Base-by-base conservation (phyloP, 2,113 vertebrate genomes). In the Furnarius figulus region DNA sequence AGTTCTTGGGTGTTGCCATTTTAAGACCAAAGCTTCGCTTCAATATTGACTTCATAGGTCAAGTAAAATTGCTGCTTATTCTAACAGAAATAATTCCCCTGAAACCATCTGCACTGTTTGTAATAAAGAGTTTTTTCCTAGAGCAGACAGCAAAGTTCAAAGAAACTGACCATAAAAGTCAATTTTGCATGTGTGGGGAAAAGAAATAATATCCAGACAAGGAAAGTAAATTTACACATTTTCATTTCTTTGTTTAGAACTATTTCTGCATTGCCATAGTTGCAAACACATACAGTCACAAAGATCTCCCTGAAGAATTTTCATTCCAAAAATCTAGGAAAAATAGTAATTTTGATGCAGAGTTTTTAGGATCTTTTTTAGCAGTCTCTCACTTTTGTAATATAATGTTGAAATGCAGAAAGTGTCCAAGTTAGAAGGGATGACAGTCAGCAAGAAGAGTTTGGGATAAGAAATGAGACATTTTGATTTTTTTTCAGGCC, bases 41-140 rank as follows among this genome's bases (percentile, higher is more conserved):
- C 59, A 62, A 16, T 94, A 83, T 80, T 88, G 59, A 83, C 59
- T 93, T 90, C 67, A 77, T 80, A 92, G 83, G 83, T 88, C 79
- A 94, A 74, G 42, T 76, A 86, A 96, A 95, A 96, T 92, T 94
- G 72, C 65, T 93, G 59, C 50, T 88, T 93, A 74, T 90, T 94
- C 46, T 88, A 86, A 88, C 40, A 79, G 90, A 88, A 93, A 50
- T 93, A 84, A 86, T 95, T 93, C 72, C 79, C 72, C 72, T 88
- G 79, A 63, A 94, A 74, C 59, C 55, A 74, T 93, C 79, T 86
- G 28, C 23, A 42, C 42, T 90, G 67, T 80, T 93, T 74, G 70
- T 80, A 58, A 70, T 49, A 62, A 35, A 50, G 56, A 47, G 23
- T 11, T 58, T 85, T 87, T 94, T 88, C 50, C 63, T 93, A 68